A percentile compares a stretch with the other conserved stretches of the same genome.
phyloP scores from a whole-genome alignment of 2,888 invertebrate species.

The Hofmannophila pseudospretella region DNA sequence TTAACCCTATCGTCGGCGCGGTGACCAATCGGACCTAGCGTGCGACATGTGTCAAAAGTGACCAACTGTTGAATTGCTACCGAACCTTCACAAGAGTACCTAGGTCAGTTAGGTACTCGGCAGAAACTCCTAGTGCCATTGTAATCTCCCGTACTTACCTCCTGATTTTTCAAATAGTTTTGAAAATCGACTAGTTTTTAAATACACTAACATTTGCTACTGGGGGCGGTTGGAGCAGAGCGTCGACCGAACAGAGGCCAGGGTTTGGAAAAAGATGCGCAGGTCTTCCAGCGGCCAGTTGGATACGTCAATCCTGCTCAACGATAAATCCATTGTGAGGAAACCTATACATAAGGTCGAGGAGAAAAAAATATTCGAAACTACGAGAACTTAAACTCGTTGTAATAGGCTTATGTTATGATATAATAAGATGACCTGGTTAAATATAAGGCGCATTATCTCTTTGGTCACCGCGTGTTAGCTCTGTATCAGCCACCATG shows the following conservation, averaged over 20 bases:
- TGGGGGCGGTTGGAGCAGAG: not conserved
- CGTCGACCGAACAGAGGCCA: not conserved
- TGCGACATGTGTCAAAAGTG: not conserved
- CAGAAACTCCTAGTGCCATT: too few species aligned
- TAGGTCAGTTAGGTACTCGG: not conserved
- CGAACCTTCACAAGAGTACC: not conserved
- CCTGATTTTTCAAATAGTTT: too few species aligned
- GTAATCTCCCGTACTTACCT: too few species aligned
- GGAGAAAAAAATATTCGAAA: too few species aligned
- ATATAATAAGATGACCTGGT: too few species aligned
- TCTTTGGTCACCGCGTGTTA: not conserved
- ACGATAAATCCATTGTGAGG: conserved; percentile 6
- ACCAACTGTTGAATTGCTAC: not conserved
- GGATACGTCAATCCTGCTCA: conserved; percentile 15
- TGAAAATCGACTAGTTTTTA: too few species aligned
- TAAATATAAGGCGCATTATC: not conserved
- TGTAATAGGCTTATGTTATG: too few species aligned
- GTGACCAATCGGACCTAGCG: not conserved
- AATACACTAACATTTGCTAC: too few species aligned
- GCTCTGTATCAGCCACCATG: conserved; percentile 53
- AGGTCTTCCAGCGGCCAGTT: not conserved
- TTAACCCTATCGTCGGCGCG: not conserved
- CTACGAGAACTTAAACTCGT: too few species aligned
- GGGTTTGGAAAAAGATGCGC: not conserved
- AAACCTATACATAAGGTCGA: too few species aligned